These are phyloP conservation scores for Poeciliopsis turneri DNA, from an alignment of 2,797 vertebrate genomes.

Conservation along the genomic window DNA sequence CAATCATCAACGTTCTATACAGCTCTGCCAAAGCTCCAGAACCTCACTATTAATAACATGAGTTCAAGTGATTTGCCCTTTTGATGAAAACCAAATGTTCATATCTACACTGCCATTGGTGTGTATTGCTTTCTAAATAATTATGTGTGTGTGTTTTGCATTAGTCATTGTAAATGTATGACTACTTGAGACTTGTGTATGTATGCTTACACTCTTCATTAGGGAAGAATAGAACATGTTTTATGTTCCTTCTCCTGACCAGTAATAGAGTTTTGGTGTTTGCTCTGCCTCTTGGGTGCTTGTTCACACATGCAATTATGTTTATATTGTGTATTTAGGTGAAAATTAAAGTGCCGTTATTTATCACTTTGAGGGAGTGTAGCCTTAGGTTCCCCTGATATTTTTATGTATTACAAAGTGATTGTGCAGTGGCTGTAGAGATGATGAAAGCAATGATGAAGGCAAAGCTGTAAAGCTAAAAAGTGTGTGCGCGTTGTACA, in stretches of 20 bases:
- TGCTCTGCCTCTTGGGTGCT: constrained; percentile 35
- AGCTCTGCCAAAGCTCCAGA: not conserved
- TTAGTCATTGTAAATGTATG: not conserved
- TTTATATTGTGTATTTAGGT: constrained; percentile 67
- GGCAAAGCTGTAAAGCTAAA: not conserved
- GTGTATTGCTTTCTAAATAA: not conserved
- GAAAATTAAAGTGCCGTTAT: constrained; percentile 57
- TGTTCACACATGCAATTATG: constrained; percentile 61
- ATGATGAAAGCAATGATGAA: constrained; percentile 32
- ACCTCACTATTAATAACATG: not conserved
- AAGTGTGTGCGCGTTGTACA: constrained; percentile 14
- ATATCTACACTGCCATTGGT: not conserved
- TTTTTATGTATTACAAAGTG: constrained; percentile 62
- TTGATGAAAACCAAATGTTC: not conserved
- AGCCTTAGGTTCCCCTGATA: constrained; percentile 53
- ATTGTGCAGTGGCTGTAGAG: constrained; percentile 25
- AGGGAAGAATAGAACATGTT: constrained; percentile 31
- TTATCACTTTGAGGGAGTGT: constrained; percentile 66
- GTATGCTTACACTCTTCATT: not conserved
- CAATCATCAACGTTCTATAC: not conserved
- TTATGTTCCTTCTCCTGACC: constrained; percentile 38
- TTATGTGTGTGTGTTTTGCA: not conserved
- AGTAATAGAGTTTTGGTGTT: constrained; percentile 49
- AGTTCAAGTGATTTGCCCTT: not conserved
- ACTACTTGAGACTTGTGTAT: not conserved